Percentiles rank a stretch among this genome's conserved stretches.
Evolutionary conservation across 2,888 invertebrate species (phyloP).

Genomic region (Cephonodes hylas): DNA sequence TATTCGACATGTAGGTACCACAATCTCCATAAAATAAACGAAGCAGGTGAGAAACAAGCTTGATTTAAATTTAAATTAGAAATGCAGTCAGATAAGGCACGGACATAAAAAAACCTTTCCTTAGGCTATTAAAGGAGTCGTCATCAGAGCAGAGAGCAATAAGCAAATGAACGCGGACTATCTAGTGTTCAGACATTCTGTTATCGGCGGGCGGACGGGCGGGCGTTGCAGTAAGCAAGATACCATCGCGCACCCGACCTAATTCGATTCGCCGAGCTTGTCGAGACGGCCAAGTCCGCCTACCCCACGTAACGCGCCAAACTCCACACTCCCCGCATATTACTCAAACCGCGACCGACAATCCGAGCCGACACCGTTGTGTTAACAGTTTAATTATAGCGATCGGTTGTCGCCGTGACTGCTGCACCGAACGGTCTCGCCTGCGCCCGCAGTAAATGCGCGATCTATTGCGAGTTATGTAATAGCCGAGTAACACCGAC

Average conservation of each 20-base stretch:
- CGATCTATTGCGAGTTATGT: constrained; percentile 28
- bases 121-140: constrained; percentile 51
- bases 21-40: constrained; percentile 18
- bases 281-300: constrained; percentile 35
- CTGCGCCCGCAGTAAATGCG: constrained; percentile 13
- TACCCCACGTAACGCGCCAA: constrained; percentile 36
- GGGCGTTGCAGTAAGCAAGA: constrained; percentile 54
- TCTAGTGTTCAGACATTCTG: constrained; percentile 58
- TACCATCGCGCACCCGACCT: constrained; percentile 69
- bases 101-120: constrained; percentile 58
- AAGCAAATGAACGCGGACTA: constrained; percentile 66
- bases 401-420: constrained; percentile 14
- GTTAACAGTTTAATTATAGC: constrained; percentile 19
- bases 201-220: constrained; percentile 51
- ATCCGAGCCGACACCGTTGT: constrained; percentile 6
- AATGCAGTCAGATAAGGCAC: constrained; percentile 58
- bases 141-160: constrained; percentile 62
- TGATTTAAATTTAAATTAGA: constrained; percentile 50
- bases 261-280: constrained; percentile 64
- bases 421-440: not conserved
- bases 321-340: constrained; percentile 26
- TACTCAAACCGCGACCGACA: constrained; percentile 18
- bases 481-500: constrained; percentile 34
- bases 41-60: constrained; percentile 13
- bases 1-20: no score